Evolutionary conservation across 2,113 vertebrate genomes (phyloP).

Genomic region (Eleginops maclovinus): DNA sequence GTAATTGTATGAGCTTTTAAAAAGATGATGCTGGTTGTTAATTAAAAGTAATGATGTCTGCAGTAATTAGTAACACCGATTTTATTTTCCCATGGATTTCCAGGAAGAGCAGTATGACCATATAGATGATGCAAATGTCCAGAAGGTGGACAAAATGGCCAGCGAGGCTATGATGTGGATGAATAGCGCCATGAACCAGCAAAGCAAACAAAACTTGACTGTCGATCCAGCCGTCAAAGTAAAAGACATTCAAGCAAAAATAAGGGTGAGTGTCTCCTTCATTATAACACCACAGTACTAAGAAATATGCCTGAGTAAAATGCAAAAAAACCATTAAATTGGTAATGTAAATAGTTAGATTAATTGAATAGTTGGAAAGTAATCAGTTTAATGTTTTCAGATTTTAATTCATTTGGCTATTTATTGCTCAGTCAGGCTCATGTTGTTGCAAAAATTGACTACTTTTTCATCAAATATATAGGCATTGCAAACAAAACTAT

Average conservation of each 20-base stretch:
- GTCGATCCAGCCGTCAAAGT: conserved; percentile 90
- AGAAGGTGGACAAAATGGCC: conserved; percentile 90
- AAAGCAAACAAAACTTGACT: conserved; percentile 91
- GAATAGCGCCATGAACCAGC: conserved; percentile 96
- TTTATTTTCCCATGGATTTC: not conserved
- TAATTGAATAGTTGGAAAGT: too few species aligned
- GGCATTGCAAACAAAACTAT: not conserved
- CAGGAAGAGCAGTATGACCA: conserved; percentile 95
- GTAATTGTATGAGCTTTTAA: conserved; percentile 70
- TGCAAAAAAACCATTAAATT: not conserved
- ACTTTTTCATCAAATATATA: not conserved
- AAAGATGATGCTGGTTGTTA: not conserved
- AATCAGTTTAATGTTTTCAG: too few species aligned
- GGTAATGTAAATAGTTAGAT: too few species aligned
- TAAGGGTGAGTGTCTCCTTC: conserved; percentile 83
- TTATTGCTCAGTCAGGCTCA: not conserved
- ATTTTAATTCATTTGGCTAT: not conserved
- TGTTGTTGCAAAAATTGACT: not conserved
- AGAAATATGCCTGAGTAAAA: not conserved
- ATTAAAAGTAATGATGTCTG: not conserved
- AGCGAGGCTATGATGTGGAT: conserved; percentile 96
- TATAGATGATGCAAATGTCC: conserved; percentile 90
- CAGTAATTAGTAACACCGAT: not conserved
- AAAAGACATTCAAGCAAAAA: conserved; percentile 92
- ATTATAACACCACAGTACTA: not conserved